These are phyloP conservation scores for Myotis daubentonii DNA, from an alignment of 2,797 vertebrate species.

Conservation along the genomic window DNA sequence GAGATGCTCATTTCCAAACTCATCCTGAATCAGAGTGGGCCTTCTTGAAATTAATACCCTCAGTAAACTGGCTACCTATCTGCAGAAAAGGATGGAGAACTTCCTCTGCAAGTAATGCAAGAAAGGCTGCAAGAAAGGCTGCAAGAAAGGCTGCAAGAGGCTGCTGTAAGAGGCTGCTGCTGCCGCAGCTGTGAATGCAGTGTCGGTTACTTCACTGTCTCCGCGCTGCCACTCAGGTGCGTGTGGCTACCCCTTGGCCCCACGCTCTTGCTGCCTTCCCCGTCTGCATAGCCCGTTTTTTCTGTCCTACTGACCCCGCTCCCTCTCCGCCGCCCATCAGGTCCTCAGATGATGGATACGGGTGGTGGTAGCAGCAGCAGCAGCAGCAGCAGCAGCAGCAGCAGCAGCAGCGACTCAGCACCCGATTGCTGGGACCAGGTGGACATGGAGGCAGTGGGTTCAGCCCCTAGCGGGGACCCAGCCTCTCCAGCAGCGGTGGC, in stretches of 20 bases:
- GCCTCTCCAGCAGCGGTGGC: constrained; percentile 65
- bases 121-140: not conserved
- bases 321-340: constrained; percentile 41
- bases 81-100: not conserved
- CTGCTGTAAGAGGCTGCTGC: constrained; percentile 57
- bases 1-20: not conserved
- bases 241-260: constrained; percentile 34
- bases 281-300: not conserved
- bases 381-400: too few relatives aligned
- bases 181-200: constrained; percentile 69
- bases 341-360: constrained; percentile 87
- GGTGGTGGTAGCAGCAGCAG: constrained; percentile 67
- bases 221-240: constrained; percentile 76
- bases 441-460: constrained; percentile 89
- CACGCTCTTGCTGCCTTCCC: constrained; percentile 2
- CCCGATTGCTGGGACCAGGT: constrained; percentile 99
- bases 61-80: not conserved
- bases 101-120: not conserved
- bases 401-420: constrained; percentile 92
- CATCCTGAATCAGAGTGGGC: not conserved
- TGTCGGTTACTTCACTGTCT: constrained; percentile 49
- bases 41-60: constrained; percentile 19
- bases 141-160: constrained; percentile 34
- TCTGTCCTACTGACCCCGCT: not conserved
- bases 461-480: constrained; percentile 67